Base-by-base conservation (phyloP, 2,113 vertebrate genomes). In the Oxyura jamaicensis region DNA sequence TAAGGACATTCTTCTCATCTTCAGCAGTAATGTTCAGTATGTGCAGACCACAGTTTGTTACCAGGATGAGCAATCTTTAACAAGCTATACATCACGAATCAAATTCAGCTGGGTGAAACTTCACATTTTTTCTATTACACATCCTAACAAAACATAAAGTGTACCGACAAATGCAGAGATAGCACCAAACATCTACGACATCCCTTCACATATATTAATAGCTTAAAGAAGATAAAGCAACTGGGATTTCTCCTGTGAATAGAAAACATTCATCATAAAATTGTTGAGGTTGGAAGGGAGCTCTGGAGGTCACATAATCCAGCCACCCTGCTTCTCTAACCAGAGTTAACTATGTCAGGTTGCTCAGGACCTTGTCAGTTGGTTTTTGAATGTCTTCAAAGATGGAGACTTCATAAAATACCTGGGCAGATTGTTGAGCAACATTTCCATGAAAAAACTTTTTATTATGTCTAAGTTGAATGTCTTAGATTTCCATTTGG, bases 151-250 rank as follows among this genome's bases (percentile, higher is more conserved):
- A 48, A n/a, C 19, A 77, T 50, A 17, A 94, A 31, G 3, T 63
- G 91, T 63, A 48, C 8, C 25, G 58, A 31, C 6, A 42, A 41
- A 4, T 69, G 4, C 17, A 62, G 75, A 7, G 25, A 20, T 31
- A 78, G 25, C 59, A 65, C 4, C 0, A 4, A 74, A 46, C 56
- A 53, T 31, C 8, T 0, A 0, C 55, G 67, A 46, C 7, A 74
- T 58, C 9, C 13, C 18, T 90, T 83, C n/a, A 29, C 6, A 5
- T 76, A 1, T 18, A 56, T 3, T 19, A 6, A 22, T 39, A 60
- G 13, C 31, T 50, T 65, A 48, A 91, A 86, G 31, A 67, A 63
- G 18, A 21, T 13, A 29, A 33, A 82, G 5, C n/a, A 60, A 17
- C 41, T 69, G 33, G 13, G 29, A 68, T 9, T 33, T 7, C 8